These are phyloP conservation scores for Lepidurus couesii DNA, from an alignment of 1,140 invertebrate species.

Conservation along the genomic window DNA sequence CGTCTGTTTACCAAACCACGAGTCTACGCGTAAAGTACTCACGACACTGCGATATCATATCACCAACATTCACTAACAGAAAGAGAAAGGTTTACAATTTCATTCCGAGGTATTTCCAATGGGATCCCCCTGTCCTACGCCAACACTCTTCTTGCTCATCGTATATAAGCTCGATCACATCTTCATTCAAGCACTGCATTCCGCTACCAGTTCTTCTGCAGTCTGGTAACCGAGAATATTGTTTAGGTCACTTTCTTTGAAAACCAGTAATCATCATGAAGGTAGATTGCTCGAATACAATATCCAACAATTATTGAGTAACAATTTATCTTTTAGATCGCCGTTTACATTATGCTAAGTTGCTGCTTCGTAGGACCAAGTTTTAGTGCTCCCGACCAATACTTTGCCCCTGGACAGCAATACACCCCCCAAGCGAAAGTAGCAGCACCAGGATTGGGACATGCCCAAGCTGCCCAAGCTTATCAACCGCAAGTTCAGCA, in stretches of 20 bases:
- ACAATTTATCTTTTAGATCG: not conserved
- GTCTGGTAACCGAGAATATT: not conserved
- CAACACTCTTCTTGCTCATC: not conserved
- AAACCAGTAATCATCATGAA: not conserved
- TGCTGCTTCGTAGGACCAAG: not conserved
- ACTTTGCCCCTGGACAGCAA: not conserved
- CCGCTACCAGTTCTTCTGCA: not conserved
- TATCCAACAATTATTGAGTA: not conserved
- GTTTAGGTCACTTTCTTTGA: not conserved
- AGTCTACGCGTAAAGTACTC: not conserved
- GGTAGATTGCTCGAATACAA: not conserved
- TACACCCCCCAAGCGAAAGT: not conserved
- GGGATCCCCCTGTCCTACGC: not conserved
- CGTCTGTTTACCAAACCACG: not conserved
- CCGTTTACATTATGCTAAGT: not conserved
- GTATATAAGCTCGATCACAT: conserved; percentile 1
- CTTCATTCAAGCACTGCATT: not conserved
- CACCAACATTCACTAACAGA: not conserved
- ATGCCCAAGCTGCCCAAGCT: not conserved
- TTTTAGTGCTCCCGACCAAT: not conserved
- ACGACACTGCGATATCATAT: not conserved
- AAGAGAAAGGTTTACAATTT: not conserved
- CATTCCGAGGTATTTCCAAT: not conserved
- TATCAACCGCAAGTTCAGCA: not conserved
- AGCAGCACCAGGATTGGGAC: not conserved